Evolutionary conservation across 2,113 vertebrate genomes (phyloP).

Genomic region (Peromyscus leucopus): DNA sequence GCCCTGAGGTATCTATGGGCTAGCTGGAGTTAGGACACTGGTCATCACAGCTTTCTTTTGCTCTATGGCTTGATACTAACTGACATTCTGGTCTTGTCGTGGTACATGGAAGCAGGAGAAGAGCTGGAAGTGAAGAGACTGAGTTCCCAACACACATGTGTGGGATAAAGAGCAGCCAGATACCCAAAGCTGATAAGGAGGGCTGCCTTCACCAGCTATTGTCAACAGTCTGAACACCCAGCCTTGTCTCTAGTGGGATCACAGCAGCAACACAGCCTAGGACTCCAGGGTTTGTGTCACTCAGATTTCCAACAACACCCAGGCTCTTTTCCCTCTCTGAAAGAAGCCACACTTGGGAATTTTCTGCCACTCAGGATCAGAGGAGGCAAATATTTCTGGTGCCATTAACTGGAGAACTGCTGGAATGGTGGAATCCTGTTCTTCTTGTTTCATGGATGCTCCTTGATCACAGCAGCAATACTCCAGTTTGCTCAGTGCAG

Average conservation of each 20-base stretch:
- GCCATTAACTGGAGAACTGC: neutral
- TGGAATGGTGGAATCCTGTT: neutral
- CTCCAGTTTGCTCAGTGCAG: neutral
- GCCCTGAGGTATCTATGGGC: neutral
- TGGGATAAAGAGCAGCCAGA: neutral
- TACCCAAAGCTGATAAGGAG: neutral
- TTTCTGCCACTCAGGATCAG: neutral
- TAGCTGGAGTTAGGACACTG: neutral
- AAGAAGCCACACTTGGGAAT: neutral
- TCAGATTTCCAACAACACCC: neutral
- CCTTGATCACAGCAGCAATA: too few relatives aligned
- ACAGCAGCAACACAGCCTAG: neutral
- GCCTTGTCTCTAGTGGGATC: neutral
- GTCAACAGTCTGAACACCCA: neutral
- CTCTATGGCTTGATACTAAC: neutral
- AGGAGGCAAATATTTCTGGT: neutral
- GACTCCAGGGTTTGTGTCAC: too few relatives aligned
- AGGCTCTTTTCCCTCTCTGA: neutral
- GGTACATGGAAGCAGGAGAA: neutral
- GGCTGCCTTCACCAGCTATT: neutral
- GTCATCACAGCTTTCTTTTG: neutral
- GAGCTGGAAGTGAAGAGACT: neutral
- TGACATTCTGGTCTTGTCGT: neutral
- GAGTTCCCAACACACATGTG: neutral
- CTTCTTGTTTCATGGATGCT: neutral